Evolutionary conservation across 1,140 invertebrate genomes (phyloP), one percentile per base, ranked within the genome.

Genomic region (Drosophila willistoni): DNA sequence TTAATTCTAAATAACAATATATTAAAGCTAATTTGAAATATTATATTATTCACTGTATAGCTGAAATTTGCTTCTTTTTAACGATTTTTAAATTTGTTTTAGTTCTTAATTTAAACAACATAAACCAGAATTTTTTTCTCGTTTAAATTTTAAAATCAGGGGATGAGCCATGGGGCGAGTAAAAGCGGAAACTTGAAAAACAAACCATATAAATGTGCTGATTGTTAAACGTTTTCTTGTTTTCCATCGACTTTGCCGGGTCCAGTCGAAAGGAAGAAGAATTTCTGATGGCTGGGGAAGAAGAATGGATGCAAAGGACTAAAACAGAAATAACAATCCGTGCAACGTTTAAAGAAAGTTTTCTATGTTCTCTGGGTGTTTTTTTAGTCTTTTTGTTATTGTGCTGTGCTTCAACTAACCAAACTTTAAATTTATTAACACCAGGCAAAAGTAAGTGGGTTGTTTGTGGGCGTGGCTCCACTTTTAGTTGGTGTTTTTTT

Each of bases 391-490:
- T 62, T 59, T 59, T 62, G 33, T 56, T 68, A 68, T 73, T 74
- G 73, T 75, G 41, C 7, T 10, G 7, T 33, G 41, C 36, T 63
- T 33, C 59, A 73, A 73, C 65, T 78, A 82, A 87, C 68, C 82
- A 78, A 86, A 86, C 83, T 86, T 87, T 86, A 83, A 86, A 86
- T 86, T 86, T 86, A 86, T 86, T 86, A 86, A 86, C 82, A 86
- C 76, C 75, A 62, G 47, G 68, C 55, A 66, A 76, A 80, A 82
- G 75, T 79, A 69, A 68, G 51, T 51, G 36, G 39, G 65, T 59
- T 14, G 39, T 36, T 36, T 55, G 68, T 72, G 77, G 72, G 68
- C 51, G 69, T 75, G 76, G 64, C 66, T 22, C 17, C 17, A 51
- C 44, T 22, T 51, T 6, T 10, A 1, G 9, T 51, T 10, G 1